phyloP scores from a whole-genome alignment of 30 jellyfish, hydroid and myxozoan genomes.

The Aurelia sp. region DNA sequence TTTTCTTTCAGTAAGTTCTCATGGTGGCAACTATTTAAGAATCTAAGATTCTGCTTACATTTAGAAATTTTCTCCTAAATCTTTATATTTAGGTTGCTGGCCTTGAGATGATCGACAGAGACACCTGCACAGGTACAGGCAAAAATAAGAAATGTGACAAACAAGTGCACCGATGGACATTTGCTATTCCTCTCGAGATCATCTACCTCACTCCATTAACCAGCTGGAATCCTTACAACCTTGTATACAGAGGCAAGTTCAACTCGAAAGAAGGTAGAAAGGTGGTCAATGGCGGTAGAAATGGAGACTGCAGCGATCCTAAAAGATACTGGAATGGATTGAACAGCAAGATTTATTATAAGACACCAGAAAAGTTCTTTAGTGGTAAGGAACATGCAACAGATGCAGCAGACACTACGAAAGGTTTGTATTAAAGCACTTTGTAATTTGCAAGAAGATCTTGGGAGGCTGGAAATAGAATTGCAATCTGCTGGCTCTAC shows the following conservation, averaged over 20 bases:
- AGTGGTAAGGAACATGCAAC: slow-evolving; percentile 55
- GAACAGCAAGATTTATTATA: slow-evolving; percentile 68
- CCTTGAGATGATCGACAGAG: slow-evolving; percentile 16
- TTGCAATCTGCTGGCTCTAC: too few species aligned
- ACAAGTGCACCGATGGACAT: slow-evolving; percentile 71
- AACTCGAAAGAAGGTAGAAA: slow-evolving; percentile 28
- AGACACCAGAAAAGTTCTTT: slow-evolving; percentile 73
- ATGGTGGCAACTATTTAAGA: too few species aligned
- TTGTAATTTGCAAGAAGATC: background rate
- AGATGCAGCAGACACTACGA: slow-evolving; percentile 70
- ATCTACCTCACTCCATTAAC: slow-evolving; percentile 81
- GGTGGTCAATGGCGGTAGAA: slow-evolving; percentile 66
- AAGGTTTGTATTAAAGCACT: background rate
- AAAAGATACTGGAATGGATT: slow-evolving; percentile 64
- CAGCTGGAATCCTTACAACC: slow-evolving; percentile 80
- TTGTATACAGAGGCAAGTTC: slow-evolving; percentile 55
- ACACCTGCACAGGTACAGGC: slow-evolving; percentile 14
- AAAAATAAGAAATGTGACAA: slow-evolving; percentile 46
- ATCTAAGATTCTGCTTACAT: too few species aligned
- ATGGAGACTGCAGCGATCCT: slow-evolving; percentile 68
- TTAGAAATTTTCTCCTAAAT: too few species aligned
- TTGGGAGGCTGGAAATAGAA: too few species aligned
- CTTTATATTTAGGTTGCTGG: slow-evolving; percentile 35
- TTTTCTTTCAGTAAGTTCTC: too few species aligned
- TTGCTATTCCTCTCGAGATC: slow-evolving; percentile 85